Evolutionary conservation across 1,140 invertebrate species (phyloP).

Genomic region (Solen grandis): DNA sequence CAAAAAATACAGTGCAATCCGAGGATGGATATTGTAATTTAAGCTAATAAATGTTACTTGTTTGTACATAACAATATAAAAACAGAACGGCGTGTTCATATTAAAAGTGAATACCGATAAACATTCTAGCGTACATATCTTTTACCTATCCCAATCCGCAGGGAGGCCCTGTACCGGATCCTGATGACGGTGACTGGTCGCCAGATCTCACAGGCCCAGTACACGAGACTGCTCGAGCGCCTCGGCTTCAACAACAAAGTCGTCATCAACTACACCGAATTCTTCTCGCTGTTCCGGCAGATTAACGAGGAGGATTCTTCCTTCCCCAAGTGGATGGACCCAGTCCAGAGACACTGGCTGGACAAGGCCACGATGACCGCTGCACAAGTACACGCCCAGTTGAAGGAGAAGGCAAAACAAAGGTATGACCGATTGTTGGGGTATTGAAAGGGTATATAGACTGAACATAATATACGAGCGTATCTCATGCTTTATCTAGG

Average conservation of each 20-base stretch:
- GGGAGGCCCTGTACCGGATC: constrained; percentile 77
- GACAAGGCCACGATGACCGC: constrained; percentile 74
- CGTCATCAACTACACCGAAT: constrained; percentile 75
- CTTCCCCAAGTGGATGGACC: constrained; percentile 79
- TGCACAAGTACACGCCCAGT: constrained; percentile 75
- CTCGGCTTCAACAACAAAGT: constrained; percentile 73
- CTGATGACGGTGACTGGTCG: constrained; percentile 70
- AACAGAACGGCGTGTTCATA: too few relatives aligned
- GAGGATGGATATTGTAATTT: too few relatives aligned
- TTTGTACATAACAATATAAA: too few relatives aligned
- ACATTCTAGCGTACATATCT: too few relatives aligned
- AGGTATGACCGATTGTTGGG: constrained; percentile 62
- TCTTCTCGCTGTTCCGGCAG: constrained; percentile 71
- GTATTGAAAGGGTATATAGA: too few relatives aligned
- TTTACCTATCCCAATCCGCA: too few relatives aligned
- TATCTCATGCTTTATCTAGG: too few relatives aligned
- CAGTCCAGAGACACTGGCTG: constrained; percentile 70
- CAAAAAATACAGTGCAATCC: too few relatives aligned
- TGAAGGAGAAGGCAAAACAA: constrained; percentile 79
- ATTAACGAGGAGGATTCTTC: constrained; percentile 61
- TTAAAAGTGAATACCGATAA: too few relatives aligned
- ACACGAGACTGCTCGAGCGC: constrained; percentile 73
- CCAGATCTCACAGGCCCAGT: constrained; percentile 67
- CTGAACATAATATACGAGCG: too few relatives aligned
- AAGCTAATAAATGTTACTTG: too few relatives aligned